Evolutionary conservation across 2,888 invertebrate species (phyloP).

Genomic region (Cheilosia grossa): DNA sequence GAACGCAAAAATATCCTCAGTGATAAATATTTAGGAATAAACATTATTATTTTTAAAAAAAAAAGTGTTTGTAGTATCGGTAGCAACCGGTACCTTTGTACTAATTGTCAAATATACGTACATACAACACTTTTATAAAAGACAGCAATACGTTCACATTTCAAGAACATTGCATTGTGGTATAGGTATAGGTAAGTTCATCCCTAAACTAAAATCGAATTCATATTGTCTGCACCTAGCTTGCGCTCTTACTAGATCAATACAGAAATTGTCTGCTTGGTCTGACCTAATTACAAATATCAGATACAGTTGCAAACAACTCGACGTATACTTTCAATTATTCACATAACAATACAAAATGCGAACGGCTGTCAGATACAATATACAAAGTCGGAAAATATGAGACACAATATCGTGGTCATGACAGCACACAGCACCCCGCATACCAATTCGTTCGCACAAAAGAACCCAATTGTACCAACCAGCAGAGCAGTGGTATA

Average conservation of each 20-base stretch:
- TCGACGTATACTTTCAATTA: slow-evolving; percentile 48
- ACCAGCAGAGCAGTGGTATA: slow-evolving; percentile 28
- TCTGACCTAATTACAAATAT: slow-evolving; percentile 60
- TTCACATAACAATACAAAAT: slow-evolving; percentile 56
- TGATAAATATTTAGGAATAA: no score
- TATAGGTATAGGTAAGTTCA: no score
- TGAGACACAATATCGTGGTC: slow-evolving; percentile 59
- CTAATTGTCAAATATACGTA: no score
- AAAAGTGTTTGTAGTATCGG: no score
- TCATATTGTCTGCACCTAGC: neutral
- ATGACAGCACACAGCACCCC: slow-evolving; percentile 68
- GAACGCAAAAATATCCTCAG: no score
- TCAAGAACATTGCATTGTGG: no score
- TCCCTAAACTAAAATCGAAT: neutral
- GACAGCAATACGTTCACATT: no score
- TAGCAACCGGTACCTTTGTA: no score
- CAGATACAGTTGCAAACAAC: slow-evolving; percentile 41
- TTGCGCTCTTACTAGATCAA: neutral
- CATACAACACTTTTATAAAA: no score
- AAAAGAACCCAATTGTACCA: slow-evolving; percentile 60
- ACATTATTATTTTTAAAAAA: no score
- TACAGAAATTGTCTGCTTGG: neutral
- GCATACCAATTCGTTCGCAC: slow-evolving; percentile 50
- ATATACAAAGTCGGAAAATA: slow-evolving; percentile 54
- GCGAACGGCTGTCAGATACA: slow-evolving; percentile 56